A percentile compares a stretch with the other conserved stretches of the same genome.
These are phyloP conservation scores for Eupithecia subfuscata DNA, from an alignment of 2,888 invertebrate genomes.

Conservation along the genomic window DNA sequence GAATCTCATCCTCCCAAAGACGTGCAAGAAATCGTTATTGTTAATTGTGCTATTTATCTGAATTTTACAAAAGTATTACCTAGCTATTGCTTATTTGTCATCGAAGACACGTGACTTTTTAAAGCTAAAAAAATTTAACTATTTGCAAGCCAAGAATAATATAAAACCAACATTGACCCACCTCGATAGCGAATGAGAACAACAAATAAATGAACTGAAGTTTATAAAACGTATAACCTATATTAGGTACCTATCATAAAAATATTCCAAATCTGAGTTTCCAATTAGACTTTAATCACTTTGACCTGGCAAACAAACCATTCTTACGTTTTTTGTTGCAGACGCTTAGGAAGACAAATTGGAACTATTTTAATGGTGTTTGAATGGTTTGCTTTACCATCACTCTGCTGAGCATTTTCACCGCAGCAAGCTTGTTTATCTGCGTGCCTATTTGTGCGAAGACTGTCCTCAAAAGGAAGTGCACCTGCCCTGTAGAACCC, in stretches of 20 bases:
- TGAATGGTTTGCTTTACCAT: constrained; percentile 8
- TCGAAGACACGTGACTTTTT: neutral
- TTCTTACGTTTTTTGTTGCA: constrained; percentile 4
- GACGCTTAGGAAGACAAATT: neutral
- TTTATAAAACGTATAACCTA: neutral
- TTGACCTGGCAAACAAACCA: constrained; percentile 3
- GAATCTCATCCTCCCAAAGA: neutral
- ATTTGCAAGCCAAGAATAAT: no score
- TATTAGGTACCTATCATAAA: neutral
- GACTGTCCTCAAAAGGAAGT: constrained; percentile 47
- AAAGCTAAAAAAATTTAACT: no score
- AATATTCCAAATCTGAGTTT: constrained; percentile 1
- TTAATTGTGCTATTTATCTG: no score
- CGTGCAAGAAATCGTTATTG: no score
- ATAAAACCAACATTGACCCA: neutral
- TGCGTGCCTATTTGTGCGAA: constrained; percentile 58
- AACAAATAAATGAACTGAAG: neutral
- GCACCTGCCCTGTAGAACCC: constrained; percentile 52
- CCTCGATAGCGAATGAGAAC: neutral
- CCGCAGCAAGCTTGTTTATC: constrained; percentile 51
- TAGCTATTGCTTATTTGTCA: neutral
- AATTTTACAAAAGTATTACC: neutral
- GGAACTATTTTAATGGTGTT: neutral
- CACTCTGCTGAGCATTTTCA: constrained; percentile 17
- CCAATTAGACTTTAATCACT: neutral